These are phyloP conservation scores for Drosophila pegasa DNA, from an alignment of 2,888 invertebrate species.

Conservation along the genomic window DNA sequence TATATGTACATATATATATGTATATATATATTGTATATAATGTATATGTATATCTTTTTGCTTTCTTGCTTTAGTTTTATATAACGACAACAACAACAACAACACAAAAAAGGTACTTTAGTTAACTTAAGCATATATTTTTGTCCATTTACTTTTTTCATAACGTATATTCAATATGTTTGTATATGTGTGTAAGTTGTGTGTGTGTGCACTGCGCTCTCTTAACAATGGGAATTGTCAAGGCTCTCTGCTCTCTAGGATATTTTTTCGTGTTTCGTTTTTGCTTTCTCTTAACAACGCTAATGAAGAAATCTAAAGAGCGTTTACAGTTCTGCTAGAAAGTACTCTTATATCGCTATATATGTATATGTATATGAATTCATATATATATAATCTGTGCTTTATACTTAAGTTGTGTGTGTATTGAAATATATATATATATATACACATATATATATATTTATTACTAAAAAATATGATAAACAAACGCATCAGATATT, in stretches of 20 bases:
- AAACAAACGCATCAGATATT: slow-evolving; percentile 42
- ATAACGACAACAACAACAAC: slow-evolving; percentile 69
- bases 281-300: slow-evolving; percentile 6
- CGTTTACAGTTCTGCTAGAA: slow-evolving; percentile 28
- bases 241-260: slow-evolving; percentile 22
- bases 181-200: slow-evolving; percentile 19
- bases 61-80: slow-evolving; percentile 35
- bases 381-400: slow-evolving; percentile 32
- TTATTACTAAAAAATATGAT: slow-evolving; percentile 25
- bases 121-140: slow-evolving; percentile 66
- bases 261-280: neutral
- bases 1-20: slow-evolving; percentile 30
- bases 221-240: slow-evolving; percentile 2
- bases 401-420: slow-evolving; percentile 30
- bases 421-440: slow-evolving; percentile 12
- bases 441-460: slow-evolving; percentile 20
- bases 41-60: slow-evolving; percentile 30
- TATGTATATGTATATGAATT: slow-evolving; percentile 4
- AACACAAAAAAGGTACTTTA: slow-evolving; percentile 72
- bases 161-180: slow-evolving; percentile 29
- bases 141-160: slow-evolving; percentile 26
- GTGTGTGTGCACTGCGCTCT: slow-evolving; percentile 11
- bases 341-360: slow-evolving; percentile 20
- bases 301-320: slow-evolving; percentile 40
- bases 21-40: slow-evolving; percentile 34